Evolutionary conservation across 2,888 invertebrate species (phyloP).

Genomic region (Gasteruption jaculator): DNA sequence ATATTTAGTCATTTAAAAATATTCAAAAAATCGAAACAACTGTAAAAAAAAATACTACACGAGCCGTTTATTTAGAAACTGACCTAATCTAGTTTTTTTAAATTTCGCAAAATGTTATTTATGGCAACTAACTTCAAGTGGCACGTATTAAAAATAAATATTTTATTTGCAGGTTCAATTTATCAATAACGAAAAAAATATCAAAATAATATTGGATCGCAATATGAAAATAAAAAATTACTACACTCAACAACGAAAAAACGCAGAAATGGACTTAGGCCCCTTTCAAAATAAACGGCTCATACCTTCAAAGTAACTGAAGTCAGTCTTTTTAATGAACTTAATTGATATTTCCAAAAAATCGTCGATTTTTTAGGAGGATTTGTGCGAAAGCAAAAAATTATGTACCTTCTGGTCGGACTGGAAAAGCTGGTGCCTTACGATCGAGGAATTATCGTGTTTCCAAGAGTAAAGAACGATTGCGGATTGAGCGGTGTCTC

Average conservation of each 20-base stretch:
- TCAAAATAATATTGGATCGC: conserved; percentile 3
- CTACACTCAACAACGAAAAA: conserved; percentile 33
- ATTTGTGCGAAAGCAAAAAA: not conserved
- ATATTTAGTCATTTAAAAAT: too few species aligned
- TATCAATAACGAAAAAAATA: not conserved
- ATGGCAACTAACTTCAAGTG: too few species aligned
- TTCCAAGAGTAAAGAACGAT: conserved; percentile 74
- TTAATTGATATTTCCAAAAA: conserved; percentile 1
- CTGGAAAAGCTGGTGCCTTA: conserved; percentile 67
- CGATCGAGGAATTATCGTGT: conserved; percentile 68
- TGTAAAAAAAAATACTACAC: too few species aligned
- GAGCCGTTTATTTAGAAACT: too few species aligned
- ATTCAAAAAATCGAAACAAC: too few species aligned
- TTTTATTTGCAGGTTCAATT: not conserved
- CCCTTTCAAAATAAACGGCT: not conserved
- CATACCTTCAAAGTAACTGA: conserved; percentile 22
- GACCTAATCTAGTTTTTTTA: too few species aligned
- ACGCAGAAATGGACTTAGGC: not conserved
- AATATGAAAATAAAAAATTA: conserved; percentile 3
- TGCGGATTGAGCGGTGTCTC: conserved; percentile 66
- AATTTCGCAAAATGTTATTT: too few species aligned
- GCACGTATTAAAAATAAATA: not conserved
- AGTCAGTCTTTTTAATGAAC: conserved; percentile 35
- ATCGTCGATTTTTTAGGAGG: too few species aligned
- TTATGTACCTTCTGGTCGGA: conserved; percentile 62